These are phyloP conservation scores for Drosophila picticornis DNA, from an alignment of 2,888 invertebrate genomes.

Conservation along the genomic window DNA sequence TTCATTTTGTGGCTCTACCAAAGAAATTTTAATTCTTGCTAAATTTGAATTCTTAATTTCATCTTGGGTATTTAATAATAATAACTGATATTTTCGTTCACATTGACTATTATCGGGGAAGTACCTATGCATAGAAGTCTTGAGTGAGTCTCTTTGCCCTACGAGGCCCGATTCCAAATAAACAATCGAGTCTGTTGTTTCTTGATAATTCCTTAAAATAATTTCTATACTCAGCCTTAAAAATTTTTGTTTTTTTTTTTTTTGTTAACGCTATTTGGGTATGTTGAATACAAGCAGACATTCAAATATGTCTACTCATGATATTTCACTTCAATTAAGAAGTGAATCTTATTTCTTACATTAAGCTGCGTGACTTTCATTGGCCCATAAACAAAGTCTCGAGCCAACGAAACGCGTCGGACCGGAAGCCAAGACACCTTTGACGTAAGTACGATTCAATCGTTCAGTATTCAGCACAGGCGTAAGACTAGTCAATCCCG, in stretches of 20 bases:
- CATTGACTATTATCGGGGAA: neutral
- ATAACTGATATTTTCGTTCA: neutral
- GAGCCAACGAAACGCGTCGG: constrained; percentile 13
- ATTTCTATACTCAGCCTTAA: neutral
- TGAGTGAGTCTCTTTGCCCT: neutral
- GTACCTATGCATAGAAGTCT: neutral
- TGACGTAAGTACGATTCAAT: constrained; percentile 48
- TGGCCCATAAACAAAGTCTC: constrained; percentile 19
- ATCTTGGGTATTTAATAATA: neutral
- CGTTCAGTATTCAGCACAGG: constrained; percentile 41
- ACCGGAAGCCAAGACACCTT: constrained; percentile 47
- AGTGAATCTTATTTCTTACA: constrained; percentile 3
- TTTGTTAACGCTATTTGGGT: neutral
- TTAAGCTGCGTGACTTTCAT: constrained; percentile 26
- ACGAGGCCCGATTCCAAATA: neutral
- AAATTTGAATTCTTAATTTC: neutral
- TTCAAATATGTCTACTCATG: neutral
- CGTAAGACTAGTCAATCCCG: constrained; percentile 9
- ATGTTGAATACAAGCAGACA: neutral
- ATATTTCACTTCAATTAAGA: neutral
- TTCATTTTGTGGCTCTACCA: neutral
- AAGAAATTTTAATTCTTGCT: neutral
- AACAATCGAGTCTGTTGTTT: neutral
- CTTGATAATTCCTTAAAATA: neutral
- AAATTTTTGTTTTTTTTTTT: neutral